Percentiles rank a stretch among this genome's conserved stretches.
Conservation (phyloP, 2,797 vertebrate genomes). For the Pogoniulus pusillus region DNA sequence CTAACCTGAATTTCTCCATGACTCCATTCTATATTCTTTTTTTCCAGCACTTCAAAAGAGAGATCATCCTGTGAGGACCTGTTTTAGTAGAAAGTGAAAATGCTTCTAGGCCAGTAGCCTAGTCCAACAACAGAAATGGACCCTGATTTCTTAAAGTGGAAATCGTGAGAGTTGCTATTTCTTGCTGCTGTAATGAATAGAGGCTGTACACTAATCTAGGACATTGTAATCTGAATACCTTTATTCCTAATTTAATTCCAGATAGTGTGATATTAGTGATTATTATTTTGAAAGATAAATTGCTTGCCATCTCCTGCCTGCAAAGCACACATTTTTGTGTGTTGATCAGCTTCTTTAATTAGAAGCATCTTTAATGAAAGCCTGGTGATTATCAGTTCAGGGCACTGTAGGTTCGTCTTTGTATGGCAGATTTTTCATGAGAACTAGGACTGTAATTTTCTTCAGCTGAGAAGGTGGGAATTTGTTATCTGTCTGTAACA, state of each 20-base stretch:
- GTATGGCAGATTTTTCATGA: constrained; percentile 45
- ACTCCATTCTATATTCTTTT: neutral
- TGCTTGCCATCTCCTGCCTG: constrained; percentile 6
- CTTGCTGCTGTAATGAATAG: neutral
- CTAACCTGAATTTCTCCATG: neutral
- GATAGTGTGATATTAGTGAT: neutral
- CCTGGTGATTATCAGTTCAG: constrained; percentile 32
- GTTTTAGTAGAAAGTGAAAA: neutral
- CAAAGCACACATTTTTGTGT: neutral
- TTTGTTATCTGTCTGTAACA: constrained; percentile 53
- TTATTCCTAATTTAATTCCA: constrained; percentile 1
- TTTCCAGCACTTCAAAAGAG: neutral
- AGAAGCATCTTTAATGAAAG: constrained; percentile 38
- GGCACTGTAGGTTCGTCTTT: constrained; percentile 20
- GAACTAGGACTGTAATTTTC: constrained; percentile 41
- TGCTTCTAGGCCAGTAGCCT: neutral
- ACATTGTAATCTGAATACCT: neutral
- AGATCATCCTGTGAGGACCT: neutral
- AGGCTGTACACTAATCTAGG: neutral
- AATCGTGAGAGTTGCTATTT: neutral
- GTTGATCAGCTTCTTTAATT: constrained; percentile 48
- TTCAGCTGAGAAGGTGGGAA: constrained; percentile 45
- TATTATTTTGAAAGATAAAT: constrained; percentile 23
- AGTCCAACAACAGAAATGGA: neutral
- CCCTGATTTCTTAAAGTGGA: neutral